phyloP scores from a whole-genome alignment of 2,797 vertebrate genomes.

The Macropodus opercularis region DNA sequence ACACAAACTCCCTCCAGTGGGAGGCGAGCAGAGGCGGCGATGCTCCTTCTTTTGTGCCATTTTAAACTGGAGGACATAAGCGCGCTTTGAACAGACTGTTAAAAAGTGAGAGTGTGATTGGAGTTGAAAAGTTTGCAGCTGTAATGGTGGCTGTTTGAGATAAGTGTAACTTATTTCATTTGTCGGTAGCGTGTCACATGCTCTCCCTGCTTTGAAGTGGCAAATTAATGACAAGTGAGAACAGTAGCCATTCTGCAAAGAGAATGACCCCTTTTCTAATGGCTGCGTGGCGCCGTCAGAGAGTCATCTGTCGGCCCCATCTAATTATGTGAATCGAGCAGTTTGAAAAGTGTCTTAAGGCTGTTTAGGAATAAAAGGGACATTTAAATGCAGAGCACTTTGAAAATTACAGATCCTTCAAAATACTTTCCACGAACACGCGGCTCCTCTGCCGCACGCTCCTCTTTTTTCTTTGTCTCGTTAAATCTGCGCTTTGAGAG shows the following conservation, averaged over 20 bases:
- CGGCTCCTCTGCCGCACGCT: slow-evolving; percentile 31
- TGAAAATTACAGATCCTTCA: slow-evolving; percentile 96
- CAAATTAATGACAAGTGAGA: slow-evolving; percentile 97
- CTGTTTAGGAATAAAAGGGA: slow-evolving; percentile 98
- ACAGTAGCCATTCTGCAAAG: slow-evolving; percentile 93
- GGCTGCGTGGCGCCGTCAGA: slow-evolving; percentile 76
- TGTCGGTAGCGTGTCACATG: slow-evolving; percentile 88
- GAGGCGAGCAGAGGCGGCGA: slow-evolving; percentile 18
- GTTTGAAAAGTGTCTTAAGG: slow-evolving; percentile 95
- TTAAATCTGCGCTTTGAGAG: slow-evolving; percentile 92
- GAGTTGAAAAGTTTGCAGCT: slow-evolving; percentile 87
- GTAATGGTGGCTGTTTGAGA: slow-evolving; percentile 91
- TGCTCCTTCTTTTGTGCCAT: slow-evolving; percentile 21
- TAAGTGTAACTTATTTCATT: slow-evolving; percentile 95
- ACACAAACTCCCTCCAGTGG: slow-evolving; percentile 22
- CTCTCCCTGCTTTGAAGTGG: slow-evolving; percentile 92
- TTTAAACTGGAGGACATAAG: slow-evolving; percentile 56
- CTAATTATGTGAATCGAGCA: slow-evolving; percentile 97
- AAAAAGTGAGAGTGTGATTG: slow-evolving; percentile 58
- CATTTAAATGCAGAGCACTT: slow-evolving; percentile 96
- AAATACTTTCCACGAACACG: slow-evolving; percentile 93
- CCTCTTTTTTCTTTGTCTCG: slow-evolving; percentile 57
- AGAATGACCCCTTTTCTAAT: slow-evolving; percentile 97
- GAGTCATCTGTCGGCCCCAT: slow-evolving; percentile 92
- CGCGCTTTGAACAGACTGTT: slow-evolving; percentile 52